Percentiles rank a stretch among this genome's conserved stretches.
phyloP scores from a whole-genome alignment of 2,888 invertebrate species.

The Tenthredo notha region DNA sequence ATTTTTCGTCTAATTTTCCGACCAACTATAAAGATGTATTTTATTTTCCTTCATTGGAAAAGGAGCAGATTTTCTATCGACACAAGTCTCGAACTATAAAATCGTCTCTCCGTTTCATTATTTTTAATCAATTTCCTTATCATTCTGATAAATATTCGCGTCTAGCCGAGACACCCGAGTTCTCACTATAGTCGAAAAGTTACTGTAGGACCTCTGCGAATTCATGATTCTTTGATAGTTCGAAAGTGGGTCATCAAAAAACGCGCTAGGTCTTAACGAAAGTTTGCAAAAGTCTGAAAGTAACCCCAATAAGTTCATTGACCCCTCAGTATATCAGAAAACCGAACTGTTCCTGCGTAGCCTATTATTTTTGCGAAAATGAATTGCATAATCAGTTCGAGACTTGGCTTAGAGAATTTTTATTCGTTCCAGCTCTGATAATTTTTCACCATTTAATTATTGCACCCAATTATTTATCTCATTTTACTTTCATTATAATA shows the following conservation, averaged over 20 bases:
- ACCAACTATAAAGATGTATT: not conserved
- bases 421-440: not conserved
- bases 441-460: not conserved
- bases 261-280: not conserved
- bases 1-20: not conserved
- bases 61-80: too few species aligned
- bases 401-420: not conserved
- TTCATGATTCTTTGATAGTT: slow-evolving; percentile 39
- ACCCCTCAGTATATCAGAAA: not conserved
- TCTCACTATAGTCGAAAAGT: not conserved
- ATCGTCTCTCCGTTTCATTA: too few species aligned
- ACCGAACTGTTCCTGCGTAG: not conserved
- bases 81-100: too few species aligned
- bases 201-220: not conserved
- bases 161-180: not conserved
- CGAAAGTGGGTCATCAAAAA: slow-evolving; percentile 25
- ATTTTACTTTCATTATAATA: not conserved
- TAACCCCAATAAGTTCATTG: not conserved
- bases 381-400: not conserved
- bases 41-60: too few species aligned
- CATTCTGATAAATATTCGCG: not conserved
- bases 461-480: not conserved
- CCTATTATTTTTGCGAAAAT: not conserved
- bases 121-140: not conserved
- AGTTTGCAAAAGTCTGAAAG: slow-evolving; percentile 8